Base-by-base conservation (phyloP, 2,113 vertebrate genomes). In the Nothoprocta pentlandii region DNA sequence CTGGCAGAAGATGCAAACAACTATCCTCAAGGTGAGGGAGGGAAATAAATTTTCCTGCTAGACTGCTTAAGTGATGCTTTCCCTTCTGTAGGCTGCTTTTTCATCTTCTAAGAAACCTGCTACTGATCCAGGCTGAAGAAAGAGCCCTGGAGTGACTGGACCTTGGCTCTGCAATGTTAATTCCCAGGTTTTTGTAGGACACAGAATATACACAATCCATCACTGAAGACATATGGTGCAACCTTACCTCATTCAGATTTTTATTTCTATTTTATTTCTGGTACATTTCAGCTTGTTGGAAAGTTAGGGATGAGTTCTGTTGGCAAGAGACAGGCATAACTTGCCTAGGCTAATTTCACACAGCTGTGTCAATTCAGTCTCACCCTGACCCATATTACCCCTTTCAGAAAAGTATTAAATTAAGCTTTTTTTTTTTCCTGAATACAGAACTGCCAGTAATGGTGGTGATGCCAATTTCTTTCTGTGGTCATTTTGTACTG, bases 361-460 rank as follows among this genome's bases (percentile, higher is more conserved):
- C 42, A 88, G 70, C 32, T 86, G 47, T 80, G 34, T 34, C 77
- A 83, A 54, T 39, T 56, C 56, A 76, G 34, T 78, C 87, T 44
- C 75, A 62, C 49, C 30, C 47, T 86, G 74, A 79, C 34, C 61
- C 21, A 42, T 26, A 73, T 16, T 42, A 36, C 4, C 7, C 17
- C n/a, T 47, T 93, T 81, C 54, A 62, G 73, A 39, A 42, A 83
- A 75, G 25, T 44, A 56, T 58, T 75, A 85, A 90, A 95, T 68
- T 16, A 74, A 81, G 61, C 5, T 92, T 92, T 56, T 49, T 86
- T 92, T 92, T 56, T 49, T 84, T 81, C 16, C 90, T 90, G 73
- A 92, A 81, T 53, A 76, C n/a, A 76, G 11, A 56, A 76, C 28
- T 86, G 76, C 16, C 80, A 83, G 22, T 62, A 85, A 78, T 16